phyloP scores from a whole-genome alignment of 2,888 invertebrate genomes.

The Macrophya annulata region DNA sequence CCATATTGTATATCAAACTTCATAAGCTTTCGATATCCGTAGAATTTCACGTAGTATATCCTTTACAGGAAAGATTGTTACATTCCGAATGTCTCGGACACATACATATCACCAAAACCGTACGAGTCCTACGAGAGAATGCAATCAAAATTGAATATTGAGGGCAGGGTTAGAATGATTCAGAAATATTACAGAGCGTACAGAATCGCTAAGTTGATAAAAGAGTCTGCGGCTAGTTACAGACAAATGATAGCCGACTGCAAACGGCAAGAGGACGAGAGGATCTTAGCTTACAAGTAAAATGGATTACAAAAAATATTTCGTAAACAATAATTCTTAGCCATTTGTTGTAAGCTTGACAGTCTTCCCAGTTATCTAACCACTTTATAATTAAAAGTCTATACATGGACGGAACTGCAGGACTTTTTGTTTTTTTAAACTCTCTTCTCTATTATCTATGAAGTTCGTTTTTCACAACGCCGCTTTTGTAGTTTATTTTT shows the following conservation, averaged over 20 bases:
- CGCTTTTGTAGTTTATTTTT: neutral
- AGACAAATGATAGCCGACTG: constrained; percentile 81
- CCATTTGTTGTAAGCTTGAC: neutral
- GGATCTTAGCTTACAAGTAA: constrained; percentile 79
- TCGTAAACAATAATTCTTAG: neutral
- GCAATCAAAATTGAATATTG: constrained; percentile 82
- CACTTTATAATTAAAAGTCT: neutral
- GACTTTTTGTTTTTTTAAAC: neutral
- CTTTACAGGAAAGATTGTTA: constrained; percentile 78
- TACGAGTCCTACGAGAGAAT: constrained; percentile 87
- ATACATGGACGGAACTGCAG: neutral
- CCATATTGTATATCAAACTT: neutral
- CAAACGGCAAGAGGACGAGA: constrained; percentile 80
- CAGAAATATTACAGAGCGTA: constrained; percentile 85
- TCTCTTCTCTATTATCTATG: neutral
- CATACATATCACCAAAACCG: constrained; percentile 82
- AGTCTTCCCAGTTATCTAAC: neutral
- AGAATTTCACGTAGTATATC: neutral
- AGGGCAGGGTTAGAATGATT: constrained; percentile 81
- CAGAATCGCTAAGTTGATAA: constrained; percentile 81
- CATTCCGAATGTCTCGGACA: constrained; percentile 85
- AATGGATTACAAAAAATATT: neutral
- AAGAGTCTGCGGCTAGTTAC: constrained; percentile 80
- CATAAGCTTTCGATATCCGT: neutral
- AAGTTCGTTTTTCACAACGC: neutral